Conservation (phyloP, 2,888 invertebrate species). For the Palloptera scutellata region DNA sequence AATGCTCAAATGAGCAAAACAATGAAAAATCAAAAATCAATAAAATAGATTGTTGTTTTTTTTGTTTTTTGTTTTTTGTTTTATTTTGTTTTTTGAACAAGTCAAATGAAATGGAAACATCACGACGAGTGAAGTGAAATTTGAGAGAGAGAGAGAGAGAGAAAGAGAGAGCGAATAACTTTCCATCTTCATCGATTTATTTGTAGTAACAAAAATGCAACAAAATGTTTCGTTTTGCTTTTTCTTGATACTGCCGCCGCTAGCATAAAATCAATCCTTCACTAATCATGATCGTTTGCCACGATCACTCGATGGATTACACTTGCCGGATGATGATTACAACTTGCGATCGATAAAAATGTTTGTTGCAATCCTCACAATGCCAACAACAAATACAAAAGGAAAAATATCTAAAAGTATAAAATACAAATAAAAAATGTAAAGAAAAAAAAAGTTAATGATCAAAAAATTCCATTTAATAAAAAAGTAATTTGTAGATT, state of each 20-base stretch:
- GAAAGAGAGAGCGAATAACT: conserved; percentile 1
- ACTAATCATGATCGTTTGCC: not conserved
- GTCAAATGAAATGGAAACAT: too few relatives aligned
- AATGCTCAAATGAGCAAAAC: conserved; percentile 30
- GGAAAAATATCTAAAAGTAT: conserved; percentile 21
- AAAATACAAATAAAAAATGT: conserved; percentile 20
- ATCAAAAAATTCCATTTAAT: conserved; percentile 39
- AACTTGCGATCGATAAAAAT: not conserved
- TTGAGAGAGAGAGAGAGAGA: not conserved
- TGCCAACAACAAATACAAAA: conserved; percentile 19
- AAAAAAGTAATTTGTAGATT: conserved; percentile 41
- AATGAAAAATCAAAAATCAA: conserved; percentile 41
- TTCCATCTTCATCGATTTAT: not conserved
- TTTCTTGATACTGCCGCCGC: conserved; percentile 17
- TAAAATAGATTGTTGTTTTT: conserved; percentile 51
- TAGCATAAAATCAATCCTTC: conserved; percentile 18
- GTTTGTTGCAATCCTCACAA: conserved; percentile 6
- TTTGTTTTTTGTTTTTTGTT: too few relatives aligned
- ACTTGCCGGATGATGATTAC: conserved; percentile 26
- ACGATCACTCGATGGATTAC: conserved; percentile 12
- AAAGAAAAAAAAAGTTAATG: conserved; percentile 34
- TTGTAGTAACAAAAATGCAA: not conserved
- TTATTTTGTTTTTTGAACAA: too few relatives aligned
- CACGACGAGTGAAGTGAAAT: too few relatives aligned
- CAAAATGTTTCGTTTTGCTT: not conserved